Evolutionary conservation across 2,888 invertebrate genomes (phyloP).

Genomic region (Chrysolina americana): DNA sequence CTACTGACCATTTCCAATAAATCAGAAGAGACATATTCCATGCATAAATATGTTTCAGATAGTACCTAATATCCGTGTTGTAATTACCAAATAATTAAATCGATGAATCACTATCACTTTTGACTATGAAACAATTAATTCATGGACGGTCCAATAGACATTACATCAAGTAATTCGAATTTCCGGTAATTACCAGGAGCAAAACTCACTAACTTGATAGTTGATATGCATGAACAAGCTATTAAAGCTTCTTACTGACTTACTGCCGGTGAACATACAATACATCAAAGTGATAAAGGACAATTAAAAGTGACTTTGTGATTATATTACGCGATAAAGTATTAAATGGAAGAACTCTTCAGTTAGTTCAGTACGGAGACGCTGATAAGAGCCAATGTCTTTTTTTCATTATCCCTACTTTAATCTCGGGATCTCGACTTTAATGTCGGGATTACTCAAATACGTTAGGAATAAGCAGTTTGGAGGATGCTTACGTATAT

Average conservation of each 20-base stretch:
- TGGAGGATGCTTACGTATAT: no score
- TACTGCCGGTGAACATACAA: conserved; percentile 29
- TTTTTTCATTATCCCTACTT: no score
- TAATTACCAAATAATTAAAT: conserved; percentile 19
- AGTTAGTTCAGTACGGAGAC: neutral
- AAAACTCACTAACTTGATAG: conserved; percentile 32
- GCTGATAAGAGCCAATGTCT: no score
- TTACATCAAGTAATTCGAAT: conserved; percentile 32
- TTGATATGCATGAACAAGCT: conserved; percentile 37
- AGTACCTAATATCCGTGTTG: neutral
- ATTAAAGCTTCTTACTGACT: conserved; percentile 40
- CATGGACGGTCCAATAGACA: conserved; percentile 23
- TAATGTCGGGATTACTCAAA: no score
- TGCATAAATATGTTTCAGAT: neutral
- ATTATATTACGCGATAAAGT: neutral
- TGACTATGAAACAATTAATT: conserved; percentile 38
- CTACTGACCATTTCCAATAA: no score
- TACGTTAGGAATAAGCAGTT: no score
- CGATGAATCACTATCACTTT: conserved; percentile 27
- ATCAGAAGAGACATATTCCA: neutral
- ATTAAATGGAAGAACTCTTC: neutral
- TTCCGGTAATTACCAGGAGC: conserved; percentile 37
- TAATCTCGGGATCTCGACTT: no score
- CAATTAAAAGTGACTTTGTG: neutral
- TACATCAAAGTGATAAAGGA: conserved; percentile 29